These are phyloP conservation scores for Cassiopea xamachana DNA, from an alignment of 30 jellyfish, hydroid and myxozoan species.

Conservation along the genomic window DNA sequence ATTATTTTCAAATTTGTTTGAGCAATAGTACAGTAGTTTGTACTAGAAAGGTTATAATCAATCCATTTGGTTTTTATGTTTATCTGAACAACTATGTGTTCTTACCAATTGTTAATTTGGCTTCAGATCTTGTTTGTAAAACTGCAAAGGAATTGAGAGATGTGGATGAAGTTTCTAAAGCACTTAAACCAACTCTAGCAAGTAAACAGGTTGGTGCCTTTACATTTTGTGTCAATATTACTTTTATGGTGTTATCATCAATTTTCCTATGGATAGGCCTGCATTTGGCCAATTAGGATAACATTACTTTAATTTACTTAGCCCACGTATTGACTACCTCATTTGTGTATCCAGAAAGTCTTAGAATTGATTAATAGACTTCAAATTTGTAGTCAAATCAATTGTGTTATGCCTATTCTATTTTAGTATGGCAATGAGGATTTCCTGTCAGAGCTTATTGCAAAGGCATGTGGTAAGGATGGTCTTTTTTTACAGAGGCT, in stretches of 20 bases:
- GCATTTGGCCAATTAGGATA: too few relatives aligned
- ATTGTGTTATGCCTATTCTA: neutral
- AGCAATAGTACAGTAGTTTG: too few relatives aligned
- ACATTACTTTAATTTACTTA: too few relatives aligned
- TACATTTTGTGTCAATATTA: neutral
- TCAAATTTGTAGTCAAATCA: neutral
- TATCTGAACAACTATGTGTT: neutral
- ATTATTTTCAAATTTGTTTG: too few relatives aligned
- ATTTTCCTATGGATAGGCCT: too few relatives aligned
- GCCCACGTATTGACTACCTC: too few relatives aligned
- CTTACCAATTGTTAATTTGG: neutral
- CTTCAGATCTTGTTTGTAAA: conserved; percentile 81
- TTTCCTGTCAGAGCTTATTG: conserved; percentile 85
- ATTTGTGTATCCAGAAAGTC: too few relatives aligned
- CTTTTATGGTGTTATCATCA: too few relatives aligned
- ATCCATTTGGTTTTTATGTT: too few relatives aligned
- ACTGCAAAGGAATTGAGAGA: conserved; percentile 82
- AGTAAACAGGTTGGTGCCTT: conserved; percentile 85
- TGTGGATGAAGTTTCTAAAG: conserved; percentile 71
- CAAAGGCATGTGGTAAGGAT: conserved; percentile 96
- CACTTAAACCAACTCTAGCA: conserved; percentile 79
- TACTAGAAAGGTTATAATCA: too few relatives aligned
- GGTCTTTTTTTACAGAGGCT: neutral
- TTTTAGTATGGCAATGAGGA: conserved; percentile 97
- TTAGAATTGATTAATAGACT: too few relatives aligned